These are phyloP conservation scores for Monochamus saltuarius DNA, from an alignment of 1,140 invertebrate genomes.

Conservation along the genomic window DNA sequence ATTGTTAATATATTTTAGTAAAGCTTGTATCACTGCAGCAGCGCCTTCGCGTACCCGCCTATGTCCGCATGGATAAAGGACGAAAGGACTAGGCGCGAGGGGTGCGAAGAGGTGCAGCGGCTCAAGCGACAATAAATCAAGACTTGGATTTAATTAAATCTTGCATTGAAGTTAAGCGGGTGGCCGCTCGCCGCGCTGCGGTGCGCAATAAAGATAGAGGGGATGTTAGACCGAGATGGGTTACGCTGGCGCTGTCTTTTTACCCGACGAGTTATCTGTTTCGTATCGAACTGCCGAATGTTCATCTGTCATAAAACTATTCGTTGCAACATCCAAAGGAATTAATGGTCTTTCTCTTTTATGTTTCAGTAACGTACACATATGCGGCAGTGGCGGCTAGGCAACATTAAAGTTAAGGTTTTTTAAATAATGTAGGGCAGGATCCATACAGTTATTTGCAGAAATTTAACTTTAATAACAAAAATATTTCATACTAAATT, in stretches of 20 bases:
- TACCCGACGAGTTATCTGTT: conserved; percentile 10
- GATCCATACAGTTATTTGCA: too few relatives aligned
- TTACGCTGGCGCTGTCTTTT: conserved; percentile 17
- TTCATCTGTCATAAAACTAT: too few relatives aligned
- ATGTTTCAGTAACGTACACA: too few relatives aligned
- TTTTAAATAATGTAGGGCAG: too few relatives aligned
- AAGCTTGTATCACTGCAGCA: too few relatives aligned
- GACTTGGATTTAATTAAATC: conserved; percentile 58
- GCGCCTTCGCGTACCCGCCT: background rate
- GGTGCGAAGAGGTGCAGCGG: conserved; percentile 27
- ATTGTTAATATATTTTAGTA: too few relatives aligned
- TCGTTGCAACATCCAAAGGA: too few relatives aligned
- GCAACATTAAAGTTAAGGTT: too few relatives aligned
- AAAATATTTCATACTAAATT: too few relatives aligned
- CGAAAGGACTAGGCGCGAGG: conserved; percentile 21
- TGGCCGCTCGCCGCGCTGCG: conserved; percentile 53
- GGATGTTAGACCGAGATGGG: conserved; percentile 9
- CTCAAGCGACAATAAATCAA: conserved; percentile 62
- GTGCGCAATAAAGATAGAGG: conserved; percentile 44
- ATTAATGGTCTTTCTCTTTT: too few relatives aligned
- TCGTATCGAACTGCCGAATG: background rate
- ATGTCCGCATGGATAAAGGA: conserved; percentile 31
- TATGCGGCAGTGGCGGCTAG: too few relatives aligned
- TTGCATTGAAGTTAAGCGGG: conserved; percentile 55
- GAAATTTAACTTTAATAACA: too few relatives aligned